A percentile compares a stretch with the other conserved stretches of the same genome.
Conservation (phyloP, 2,888 invertebrate species). For the Lepidocyrtinus sp. region DNA sequence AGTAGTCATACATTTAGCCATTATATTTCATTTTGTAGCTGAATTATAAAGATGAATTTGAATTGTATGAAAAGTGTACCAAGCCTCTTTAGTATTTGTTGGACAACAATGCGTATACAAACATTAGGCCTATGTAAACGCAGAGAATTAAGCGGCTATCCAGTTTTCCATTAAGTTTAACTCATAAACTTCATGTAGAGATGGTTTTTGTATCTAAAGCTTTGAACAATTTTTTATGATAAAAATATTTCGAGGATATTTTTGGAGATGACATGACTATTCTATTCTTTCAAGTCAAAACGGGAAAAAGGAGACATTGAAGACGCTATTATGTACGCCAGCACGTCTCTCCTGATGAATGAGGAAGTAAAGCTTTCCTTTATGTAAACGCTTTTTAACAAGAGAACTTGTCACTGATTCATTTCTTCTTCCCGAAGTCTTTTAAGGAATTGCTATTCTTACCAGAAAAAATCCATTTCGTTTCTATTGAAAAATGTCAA, state of each 20-base stretch:
- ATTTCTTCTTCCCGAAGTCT: not conserved
- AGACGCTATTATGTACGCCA: not conserved
- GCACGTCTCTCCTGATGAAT: not conserved
- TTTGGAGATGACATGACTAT: not conserved
- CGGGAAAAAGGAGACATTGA: not conserved
- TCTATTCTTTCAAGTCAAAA: not conserved
- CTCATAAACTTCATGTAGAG: no score
- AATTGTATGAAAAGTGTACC: no score
- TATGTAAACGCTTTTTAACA: not conserved
- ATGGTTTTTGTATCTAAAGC: no score
- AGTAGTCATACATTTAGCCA: no score
- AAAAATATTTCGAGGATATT: not conserved
- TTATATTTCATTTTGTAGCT: no score
- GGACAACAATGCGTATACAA: no score
- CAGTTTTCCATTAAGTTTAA: no score
- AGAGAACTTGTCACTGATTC: not conserved
- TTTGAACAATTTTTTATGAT: not conserved
- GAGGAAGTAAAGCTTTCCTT: not conserved
- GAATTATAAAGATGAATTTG: no score
- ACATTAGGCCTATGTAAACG: no score
- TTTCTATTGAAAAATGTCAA: not conserved
- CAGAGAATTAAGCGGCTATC: no score
- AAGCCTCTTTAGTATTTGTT: no score
- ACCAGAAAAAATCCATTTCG: not conserved
- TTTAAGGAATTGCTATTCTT: not conserved